phyloP scores from a whole-genome alignment of 1,140 invertebrate species.

The Drosophila equinoxialis region DNA sequence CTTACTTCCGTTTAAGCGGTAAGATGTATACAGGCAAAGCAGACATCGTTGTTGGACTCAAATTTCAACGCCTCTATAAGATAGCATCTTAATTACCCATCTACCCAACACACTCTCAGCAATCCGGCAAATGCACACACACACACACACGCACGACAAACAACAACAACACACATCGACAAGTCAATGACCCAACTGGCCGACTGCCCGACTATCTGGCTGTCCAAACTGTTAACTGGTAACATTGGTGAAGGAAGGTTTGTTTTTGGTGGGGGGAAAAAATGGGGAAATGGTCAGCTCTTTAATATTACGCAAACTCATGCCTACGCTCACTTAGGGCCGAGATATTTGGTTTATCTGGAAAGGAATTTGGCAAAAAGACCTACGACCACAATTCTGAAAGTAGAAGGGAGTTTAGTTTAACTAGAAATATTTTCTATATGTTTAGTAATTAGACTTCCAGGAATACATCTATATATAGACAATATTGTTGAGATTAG shows the following conservation, averaged over 20 bases:
- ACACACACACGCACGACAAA: neutral
- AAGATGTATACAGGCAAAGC: constrained; percentile 30
- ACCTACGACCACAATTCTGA: no score
- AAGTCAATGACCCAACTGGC: constrained; percentile 61
- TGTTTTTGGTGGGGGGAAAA: neutral
- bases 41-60: constrained; percentile 49
- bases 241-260: neutral
- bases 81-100: constrained; percentile 76
- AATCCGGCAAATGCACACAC: neutral
- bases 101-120: constrained; percentile 20
- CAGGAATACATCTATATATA: no score
- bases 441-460: no score
- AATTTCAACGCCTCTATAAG: constrained; percentile 59
- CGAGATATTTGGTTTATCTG: constrained; percentile 8
- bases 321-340: constrained; percentile 36
- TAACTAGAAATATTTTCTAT: no score
- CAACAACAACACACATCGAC: constrained; percentile 14
- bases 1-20: constrained; percentile 26
- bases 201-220: neutral
- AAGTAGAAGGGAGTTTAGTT: no score
- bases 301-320: constrained; percentile 45
- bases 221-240: neutral
- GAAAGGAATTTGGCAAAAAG: neutral
- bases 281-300: constrained; percentile 40
- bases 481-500: no score